These are phyloP conservation scores for Dunckerocampus dactyliophorus DNA, from an alignment of 2,113 vertebrate genomes.

Conservation along the genomic window DNA sequence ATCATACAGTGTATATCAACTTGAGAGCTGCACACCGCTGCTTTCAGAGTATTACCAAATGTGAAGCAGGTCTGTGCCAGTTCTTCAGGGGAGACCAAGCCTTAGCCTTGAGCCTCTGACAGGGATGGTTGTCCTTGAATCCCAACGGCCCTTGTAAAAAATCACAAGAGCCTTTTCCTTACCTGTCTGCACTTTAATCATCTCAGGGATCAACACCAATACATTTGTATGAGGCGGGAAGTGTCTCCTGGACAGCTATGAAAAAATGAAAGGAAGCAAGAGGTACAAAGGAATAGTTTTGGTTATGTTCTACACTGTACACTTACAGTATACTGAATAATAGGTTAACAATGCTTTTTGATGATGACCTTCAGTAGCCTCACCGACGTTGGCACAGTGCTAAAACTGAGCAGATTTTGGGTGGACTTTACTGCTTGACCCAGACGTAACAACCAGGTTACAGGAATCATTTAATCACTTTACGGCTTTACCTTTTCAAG, in stretches of 20 bases:
- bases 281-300: slow-evolving; percentile 1
- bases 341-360: not conserved
- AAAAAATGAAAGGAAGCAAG: slow-evolving; percentile 13
- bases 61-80: slow-evolving; percentile 12
- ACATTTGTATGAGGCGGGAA: slow-evolving; percentile 33
- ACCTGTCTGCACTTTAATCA: slow-evolving; percentile 54
- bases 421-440: slow-evolving; percentile 26
- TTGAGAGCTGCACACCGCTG: not conserved
- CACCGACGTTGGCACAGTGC: slow-evolving; percentile 8
- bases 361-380: not conserved
- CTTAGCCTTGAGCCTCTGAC: slow-evolving; percentile 14
- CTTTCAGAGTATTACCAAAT: slow-evolving; percentile 3
- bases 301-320: too few relatives aligned
- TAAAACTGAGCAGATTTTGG: slow-evolving; percentile 21
- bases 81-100: not conserved
- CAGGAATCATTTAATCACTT: slow-evolving; percentile 38
- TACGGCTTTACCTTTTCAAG: slow-evolving; percentile 25
- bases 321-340: too few relatives aligned
- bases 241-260: slow-evolving; percentile 29
- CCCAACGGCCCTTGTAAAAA: slow-evolving; percentile 47
- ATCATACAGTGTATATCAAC: too few relatives aligned
- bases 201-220: slow-evolving; percentile 17
- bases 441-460: slow-evolving; percentile 23
- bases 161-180: slow-evolving; percentile 38
- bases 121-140: slow-evolving; percentile 4